Conservation (phyloP, 2,888 invertebrate genomes). For the Deroplatys truncata region DNA sequence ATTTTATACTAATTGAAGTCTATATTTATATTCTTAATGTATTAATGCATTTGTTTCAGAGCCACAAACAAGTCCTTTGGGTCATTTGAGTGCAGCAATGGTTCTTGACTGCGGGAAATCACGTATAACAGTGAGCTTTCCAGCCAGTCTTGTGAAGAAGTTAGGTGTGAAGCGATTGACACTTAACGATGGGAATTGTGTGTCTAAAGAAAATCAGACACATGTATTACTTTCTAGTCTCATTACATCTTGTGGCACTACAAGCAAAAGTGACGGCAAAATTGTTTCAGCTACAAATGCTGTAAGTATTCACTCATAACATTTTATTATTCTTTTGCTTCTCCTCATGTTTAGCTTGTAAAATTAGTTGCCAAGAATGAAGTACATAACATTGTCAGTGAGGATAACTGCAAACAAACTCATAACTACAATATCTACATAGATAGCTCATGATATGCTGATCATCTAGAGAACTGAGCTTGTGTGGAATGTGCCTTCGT, state of each 20-base stretch:
- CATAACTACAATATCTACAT: too few relatives aligned
- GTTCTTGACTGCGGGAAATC: constrained; percentile 33
- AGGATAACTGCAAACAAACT: too few relatives aligned
- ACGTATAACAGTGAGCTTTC: constrained; percentile 33
- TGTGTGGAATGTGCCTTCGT: too few relatives aligned
- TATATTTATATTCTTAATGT: too few relatives aligned
- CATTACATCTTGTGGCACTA: constrained; percentile 38
- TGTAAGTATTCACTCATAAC: constrained; percentile 33
- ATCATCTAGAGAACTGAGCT: too few relatives aligned
- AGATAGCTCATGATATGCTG: too few relatives aligned
- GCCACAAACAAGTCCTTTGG: constrained; percentile 11
- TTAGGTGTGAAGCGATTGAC: constrained; percentile 33
- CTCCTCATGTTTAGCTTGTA: too few relatives aligned
- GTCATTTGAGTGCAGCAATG: constrained; percentile 31
- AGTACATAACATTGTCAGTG: too few relatives aligned
- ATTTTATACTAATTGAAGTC: too few relatives aligned
- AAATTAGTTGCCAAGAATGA: too few relatives aligned
- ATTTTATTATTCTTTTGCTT: too few relatives aligned
- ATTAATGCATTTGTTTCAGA: not conserved
- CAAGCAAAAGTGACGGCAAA: constrained; percentile 34
- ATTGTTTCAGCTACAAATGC: constrained; percentile 36
- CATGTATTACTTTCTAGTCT: constrained; percentile 39
- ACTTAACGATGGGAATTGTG: constrained; percentile 32
- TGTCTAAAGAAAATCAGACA: constrained; percentile 37
- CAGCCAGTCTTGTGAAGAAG: constrained; percentile 34